Evolutionary conservation across 2,797 vertebrate genomes (phyloP).

Genomic region (Xiphorhynchus erythropygius): DNA sequence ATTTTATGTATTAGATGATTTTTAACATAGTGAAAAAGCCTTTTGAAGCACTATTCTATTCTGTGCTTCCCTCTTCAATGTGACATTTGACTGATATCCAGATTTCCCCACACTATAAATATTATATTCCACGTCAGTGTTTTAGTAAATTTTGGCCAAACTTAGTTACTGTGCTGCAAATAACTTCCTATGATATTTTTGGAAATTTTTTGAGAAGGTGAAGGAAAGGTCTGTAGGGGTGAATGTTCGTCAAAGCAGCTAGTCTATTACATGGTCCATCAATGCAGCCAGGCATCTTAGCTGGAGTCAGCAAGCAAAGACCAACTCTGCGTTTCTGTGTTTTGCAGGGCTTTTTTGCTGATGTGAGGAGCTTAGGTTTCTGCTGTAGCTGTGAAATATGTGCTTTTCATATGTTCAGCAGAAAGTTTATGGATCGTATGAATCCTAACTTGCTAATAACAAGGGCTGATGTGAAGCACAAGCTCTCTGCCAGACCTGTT

Average conservation of each 20-base stretch:
- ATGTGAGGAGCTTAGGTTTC: slow-evolving; percentile 16
- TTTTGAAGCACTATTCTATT: not conserved
- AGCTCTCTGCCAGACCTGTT: not conserved
- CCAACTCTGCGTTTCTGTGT: not conserved
- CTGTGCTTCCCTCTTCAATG: not conserved
- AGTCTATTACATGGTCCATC: not conserved
- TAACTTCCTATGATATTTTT: not conserved
- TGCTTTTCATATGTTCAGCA: slow-evolving; percentile 25
- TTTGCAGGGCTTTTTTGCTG: slow-evolving; percentile 36
- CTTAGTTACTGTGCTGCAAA: not conserved
- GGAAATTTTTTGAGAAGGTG: not conserved
- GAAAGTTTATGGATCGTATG: not conserved
- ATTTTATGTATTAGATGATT: not conserved
- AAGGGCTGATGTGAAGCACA: not conserved
- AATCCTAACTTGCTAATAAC: not conserved
- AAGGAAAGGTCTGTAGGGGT: not conserved
- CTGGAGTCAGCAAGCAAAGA: not conserved
- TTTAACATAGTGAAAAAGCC: not conserved
- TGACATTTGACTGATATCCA: not conserved
- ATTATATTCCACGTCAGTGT: not conserved
- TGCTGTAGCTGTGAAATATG: slow-evolving; percentile 19
- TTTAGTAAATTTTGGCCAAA: not conserved
- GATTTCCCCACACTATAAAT: not conserved
- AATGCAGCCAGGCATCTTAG: not conserved
- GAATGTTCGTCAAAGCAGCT: slow-evolving; percentile 19